Base-by-base conservation (phyloP, 2,797 vertebrate species). In the Siniperca scherzeri region DNA sequence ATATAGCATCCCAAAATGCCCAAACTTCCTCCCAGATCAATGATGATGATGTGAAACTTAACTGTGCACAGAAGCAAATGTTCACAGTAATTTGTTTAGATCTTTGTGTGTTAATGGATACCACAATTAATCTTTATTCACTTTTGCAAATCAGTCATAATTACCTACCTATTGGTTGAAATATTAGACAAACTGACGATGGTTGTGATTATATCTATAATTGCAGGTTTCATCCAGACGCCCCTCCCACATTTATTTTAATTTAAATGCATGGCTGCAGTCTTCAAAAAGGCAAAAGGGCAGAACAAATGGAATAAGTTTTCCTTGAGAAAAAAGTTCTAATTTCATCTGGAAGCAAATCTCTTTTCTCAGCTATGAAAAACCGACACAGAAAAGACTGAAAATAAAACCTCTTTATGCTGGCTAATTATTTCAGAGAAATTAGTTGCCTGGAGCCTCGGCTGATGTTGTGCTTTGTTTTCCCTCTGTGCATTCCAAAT, bases 401-500 rank as follows among this genome's bases (percentile, higher is more conserved):
- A 36, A 60, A 80, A 61, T 72, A 38, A 86, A 66, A 69, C 25
- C 73, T 68, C 55, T 70, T 70, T 7, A 73, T 19, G 71, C 42
- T 4, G 60, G n/a, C 64, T 86, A 85, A 89, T 89, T 87, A 86
- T 70, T 88, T 62, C 61, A 79, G 71, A 85, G 81, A 38, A 87
- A 81, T 80, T 0, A 77, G 68, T 68, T 9, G 81, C 85, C 87
- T 19, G 64, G 55, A 74, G 83, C 77, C 52, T n/a, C 27, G 46
- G 77, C 61, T 67, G 74, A 70, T 86, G 83, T 64, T 69, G 70
- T 68, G 70, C 65, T 85, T 82, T 76, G 80, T 91, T 90, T 88
- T 82, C 56, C 65, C 77, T 78, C 67, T 65, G 60, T 53, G 77
- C 50, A 38, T 66, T 78, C 81, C 38, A 71, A 92, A 77, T 80